Evolutionary conservation across 2,888 invertebrate genomes (phyloP).

Genomic region (Agrotis clavis): DNA sequence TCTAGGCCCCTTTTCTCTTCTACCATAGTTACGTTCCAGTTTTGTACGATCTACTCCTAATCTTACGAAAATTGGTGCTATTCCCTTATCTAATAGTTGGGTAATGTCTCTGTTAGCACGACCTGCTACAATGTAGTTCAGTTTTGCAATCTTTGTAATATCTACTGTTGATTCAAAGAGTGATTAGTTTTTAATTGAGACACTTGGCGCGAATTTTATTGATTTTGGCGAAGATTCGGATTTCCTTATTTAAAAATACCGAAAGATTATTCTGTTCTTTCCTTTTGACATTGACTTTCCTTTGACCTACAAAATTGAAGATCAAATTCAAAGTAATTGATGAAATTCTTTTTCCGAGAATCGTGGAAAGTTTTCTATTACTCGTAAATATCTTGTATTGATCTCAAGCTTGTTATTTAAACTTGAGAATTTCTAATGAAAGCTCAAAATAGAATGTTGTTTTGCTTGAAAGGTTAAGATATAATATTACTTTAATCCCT

Average conservation of each 20-base stretch:
- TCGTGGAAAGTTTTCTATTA: too few relatives aligned
- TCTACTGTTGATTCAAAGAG: not conserved
- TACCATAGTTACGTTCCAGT: not conserved
- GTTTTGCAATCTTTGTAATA: conserved; percentile 42
- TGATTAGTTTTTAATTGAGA: not conserved
- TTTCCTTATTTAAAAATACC: not conserved
- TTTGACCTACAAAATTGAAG: not conserved
- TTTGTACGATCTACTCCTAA: not conserved
- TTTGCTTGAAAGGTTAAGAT: not conserved
- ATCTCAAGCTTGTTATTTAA: not conserved
- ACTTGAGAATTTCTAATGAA: not conserved
- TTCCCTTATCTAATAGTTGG: conserved; percentile 32
- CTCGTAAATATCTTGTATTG: too few relatives aligned
- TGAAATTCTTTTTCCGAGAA: too few relatives aligned
- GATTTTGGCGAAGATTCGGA: conserved; percentile 18
- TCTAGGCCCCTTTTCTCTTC: not conserved
- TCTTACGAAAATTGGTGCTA: conserved; percentile 22
- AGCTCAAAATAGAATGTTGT: not conserved
- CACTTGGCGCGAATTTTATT: conserved; percentile 28
- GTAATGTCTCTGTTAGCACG: conserved; percentile 41
- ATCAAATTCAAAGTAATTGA: not conserved
- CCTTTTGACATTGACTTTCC: conserved; percentile 1
- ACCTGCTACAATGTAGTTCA: conserved; percentile 40
- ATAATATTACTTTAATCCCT: not conserved
- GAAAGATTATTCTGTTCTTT: not conserved